A percentile compares a stretch with the other conserved stretches of the same genome.
phyloP scores from a whole-genome alignment of 2,113 vertebrate genomes.

The Ochotona princeps region DNA sequence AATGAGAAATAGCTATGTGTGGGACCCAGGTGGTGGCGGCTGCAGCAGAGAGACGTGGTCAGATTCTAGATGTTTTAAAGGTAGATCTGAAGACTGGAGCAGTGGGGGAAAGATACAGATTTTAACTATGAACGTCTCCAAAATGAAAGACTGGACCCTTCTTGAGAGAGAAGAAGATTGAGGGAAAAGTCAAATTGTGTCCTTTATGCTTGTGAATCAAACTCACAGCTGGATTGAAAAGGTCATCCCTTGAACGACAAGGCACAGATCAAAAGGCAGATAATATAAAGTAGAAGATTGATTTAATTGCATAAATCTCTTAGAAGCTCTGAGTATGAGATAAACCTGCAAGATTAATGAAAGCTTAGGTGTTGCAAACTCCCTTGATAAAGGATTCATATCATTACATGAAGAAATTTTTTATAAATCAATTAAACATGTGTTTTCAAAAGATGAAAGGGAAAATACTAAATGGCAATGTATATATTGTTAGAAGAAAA shows the following conservation, averaged over 20 bases:
- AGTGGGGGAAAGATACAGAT: neutral
- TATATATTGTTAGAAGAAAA: neutral
- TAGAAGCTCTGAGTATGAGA: neutral
- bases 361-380: neutral
- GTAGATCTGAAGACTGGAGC: neutral
- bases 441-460: conserved; percentile 23
- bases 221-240: neutral
- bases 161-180: neutral
- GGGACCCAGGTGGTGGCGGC: neutral
- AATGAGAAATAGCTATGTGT: neutral
- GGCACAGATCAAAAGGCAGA: neutral
- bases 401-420: neutral
- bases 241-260: neutral
- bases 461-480: neutral
- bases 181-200: neutral
- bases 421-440: neutral
- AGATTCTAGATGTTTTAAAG: neutral
- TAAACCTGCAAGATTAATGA: neutral
- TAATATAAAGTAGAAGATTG: neutral
- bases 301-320: neutral
- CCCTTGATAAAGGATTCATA: conserved; percentile 10
- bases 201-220: neutral
- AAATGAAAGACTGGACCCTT: neutral
- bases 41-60: neutral
- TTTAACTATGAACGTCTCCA: neutral